Base-by-base conservation (phyloP, 2,797 vertebrate genomes). In the Sphenodon punctatus region DNA sequence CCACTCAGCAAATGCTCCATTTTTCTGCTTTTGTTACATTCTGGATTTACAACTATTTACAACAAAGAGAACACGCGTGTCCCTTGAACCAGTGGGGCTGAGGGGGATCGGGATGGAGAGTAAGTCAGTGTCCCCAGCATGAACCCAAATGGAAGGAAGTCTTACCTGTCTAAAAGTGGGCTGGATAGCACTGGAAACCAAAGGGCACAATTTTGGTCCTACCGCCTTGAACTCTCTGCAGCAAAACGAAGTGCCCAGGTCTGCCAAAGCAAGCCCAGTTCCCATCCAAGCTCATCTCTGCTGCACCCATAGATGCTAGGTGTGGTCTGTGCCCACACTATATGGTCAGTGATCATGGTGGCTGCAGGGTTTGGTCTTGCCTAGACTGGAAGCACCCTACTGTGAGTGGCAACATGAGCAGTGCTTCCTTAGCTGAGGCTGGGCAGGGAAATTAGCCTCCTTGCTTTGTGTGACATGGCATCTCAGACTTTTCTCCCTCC, bases 31-130 rank as follows among this genome's bases (percentile, higher is more conserved):
- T 56, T 78, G 63, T 77, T 72, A 68, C 75, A 72, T 66, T 49
- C 68, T 84, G 75, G 65, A 81, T 70, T 66, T 77, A 81, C 83
- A 86, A 75, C 69, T 90, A 92, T 85, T 80, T 93, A 93, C 78
- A 94, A 81, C 77, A 81, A 51, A 66, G 69, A 66, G 60, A 72
- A 67, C 42, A 56, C 11, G 43, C 30, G 17, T 49, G 68, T 56
- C 61, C 67, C 58, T 66, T 48, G n/a, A 64, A 60, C 27, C 43
- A 41, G 49, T 27, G 27, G 38, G 30, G 55, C n/a, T n/a, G 45
- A 55, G 43, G 61, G 25, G 39, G 36, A n/a, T 3, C 38, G 46
- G 65, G 51, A 48, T n/a, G 22, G 42, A 41, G 38, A 58, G 41
- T 27, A 36, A 48, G 61, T n/a, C n/a, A n/a, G 51, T 34, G 51